Base-by-base conservation (phyloP, 2,888 invertebrate genomes). In the Teleogryllus oceanicus region DNA sequence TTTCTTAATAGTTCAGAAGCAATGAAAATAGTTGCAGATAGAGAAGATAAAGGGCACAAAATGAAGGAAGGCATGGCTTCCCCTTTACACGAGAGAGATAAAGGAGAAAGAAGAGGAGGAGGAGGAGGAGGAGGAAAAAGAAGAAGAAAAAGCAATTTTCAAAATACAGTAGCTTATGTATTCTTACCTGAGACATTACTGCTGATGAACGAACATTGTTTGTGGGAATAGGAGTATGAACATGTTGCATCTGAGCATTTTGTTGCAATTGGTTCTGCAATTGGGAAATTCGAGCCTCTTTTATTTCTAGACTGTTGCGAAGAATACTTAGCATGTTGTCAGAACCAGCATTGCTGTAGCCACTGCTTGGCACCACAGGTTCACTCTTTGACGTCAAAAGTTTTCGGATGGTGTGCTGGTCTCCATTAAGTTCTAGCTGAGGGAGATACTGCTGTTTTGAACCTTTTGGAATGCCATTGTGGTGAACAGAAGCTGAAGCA, bases 321-420 rank as follows among this genome's bases (percentile, higher is more conserved):
- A 94, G 86, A 84, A 94, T 90, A 84, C 91, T 92, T 82, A 93
- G 87, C n/a, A 93, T 92, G 82, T 91, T 89, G 85, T 93, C 79
- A 49, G 51, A 37, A n/a, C 74, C 77, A 12, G 62, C 20, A 49
- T 20, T 78, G 16, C 12, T 75, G 11, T 82, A 8, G 82, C 83
- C 11, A 49, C 50, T 5, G 84, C 83, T 11, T 85, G 81, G 62
- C 80, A 74, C 85, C 83, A 85, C 37, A 18, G 50, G 16, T 20
- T 50, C 20, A 50, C 37, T 49, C 75, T 18, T 80, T 79, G 49
- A n/a, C 11, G 62, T 62, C 62, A 62, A 62, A n/a, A 62, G 62
- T 62, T 62, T 62, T n/a, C 62, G 13, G n/a, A 62, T 62, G 5
- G 62, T 62, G n/a, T 62, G 62, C 62, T 62, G 62, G 8, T 62